Conservation (phyloP, 2,113 vertebrate species). For the Tragulus kanchil region DNA sequence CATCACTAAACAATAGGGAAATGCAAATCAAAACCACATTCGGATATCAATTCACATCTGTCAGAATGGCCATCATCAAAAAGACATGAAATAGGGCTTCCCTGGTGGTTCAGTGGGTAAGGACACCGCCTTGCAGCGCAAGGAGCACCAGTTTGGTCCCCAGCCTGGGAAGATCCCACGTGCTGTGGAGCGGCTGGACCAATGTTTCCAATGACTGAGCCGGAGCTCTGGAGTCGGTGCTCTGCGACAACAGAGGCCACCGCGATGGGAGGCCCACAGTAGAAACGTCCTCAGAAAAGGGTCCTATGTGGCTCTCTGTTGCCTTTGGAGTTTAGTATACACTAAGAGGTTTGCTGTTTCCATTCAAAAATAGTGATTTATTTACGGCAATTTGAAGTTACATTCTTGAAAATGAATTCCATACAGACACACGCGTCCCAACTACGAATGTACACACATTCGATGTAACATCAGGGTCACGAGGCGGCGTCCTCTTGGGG, state of each 20-base stretch:
- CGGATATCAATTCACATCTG: not conserved
- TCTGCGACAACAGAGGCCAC: too few relatives aligned
- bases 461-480: not conserved
- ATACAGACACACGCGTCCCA: conserved; percentile 46
- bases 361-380: conserved; percentile 73
- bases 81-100: fast-evolving
- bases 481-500: fast-evolving
- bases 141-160: too few relatives aligned
- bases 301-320: not conserved
- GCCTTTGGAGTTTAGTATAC: not conserved
- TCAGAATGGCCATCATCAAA: not conserved
- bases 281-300: conserved; percentile 38
- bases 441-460: not conserved
- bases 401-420: conserved; percentile 45
- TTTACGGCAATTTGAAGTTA: conserved; percentile 33
- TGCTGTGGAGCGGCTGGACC: too few relatives aligned
- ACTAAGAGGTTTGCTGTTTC: conserved; percentile 16
- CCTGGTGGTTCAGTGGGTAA: too few relatives aligned
- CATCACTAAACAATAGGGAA: too few relatives aligned
- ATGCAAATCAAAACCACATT: not conserved
- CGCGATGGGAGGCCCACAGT: too few relatives aligned
- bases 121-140: too few relatives aligned
- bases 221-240: too few relatives aligned
- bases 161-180: too few relatives aligned
- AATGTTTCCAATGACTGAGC: too few relatives aligned